Conservation (phyloP, 2,888 invertebrate species). For the Megaustenia siamemsis region DNA sequence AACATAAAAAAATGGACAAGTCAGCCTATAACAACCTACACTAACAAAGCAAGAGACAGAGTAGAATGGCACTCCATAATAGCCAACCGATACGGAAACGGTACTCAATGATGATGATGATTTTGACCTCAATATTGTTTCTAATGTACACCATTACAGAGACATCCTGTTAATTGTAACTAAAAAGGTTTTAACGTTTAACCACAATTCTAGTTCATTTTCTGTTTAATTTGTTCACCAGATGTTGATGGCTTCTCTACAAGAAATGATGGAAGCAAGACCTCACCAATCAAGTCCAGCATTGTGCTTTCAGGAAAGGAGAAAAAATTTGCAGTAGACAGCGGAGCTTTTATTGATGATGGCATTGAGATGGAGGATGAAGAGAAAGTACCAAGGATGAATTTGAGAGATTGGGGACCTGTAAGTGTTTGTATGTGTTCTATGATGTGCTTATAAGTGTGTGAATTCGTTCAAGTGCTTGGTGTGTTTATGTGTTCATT, state of each 20-base stretch:
- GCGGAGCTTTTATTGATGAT: neutral
- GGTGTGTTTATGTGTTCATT: too few species aligned
- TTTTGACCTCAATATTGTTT: too few species aligned
- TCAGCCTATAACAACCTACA: too few species aligned
- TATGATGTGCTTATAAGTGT: too few species aligned
- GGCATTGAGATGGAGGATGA: conserved; percentile 28
- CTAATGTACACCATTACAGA: too few species aligned
- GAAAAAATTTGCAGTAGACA: neutral
- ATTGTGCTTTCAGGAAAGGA: conserved; percentile 10
- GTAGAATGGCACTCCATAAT: too few species aligned
- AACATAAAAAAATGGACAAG: too few species aligned
- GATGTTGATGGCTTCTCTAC: neutral
- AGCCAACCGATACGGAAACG: too few species aligned
- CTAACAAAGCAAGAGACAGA: too few species aligned
- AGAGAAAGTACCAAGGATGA: conserved; percentile 64
- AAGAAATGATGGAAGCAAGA: conserved; percentile 38
- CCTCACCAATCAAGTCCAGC: conserved; percentile 48
- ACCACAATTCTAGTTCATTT: neutral
- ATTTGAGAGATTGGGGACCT: conserved; percentile 77
- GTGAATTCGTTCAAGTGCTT: too few species aligned
- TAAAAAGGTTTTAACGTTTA: neutral
- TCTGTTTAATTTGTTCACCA: neutral
- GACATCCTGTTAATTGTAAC: too few species aligned
- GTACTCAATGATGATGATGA: too few species aligned
- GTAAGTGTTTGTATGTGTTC: conserved; percentile 70